Evolutionary conservation across 2,113 vertebrate species (phyloP), one percentile per base, ranked within the genome.

Genomic region (Clarias magur): DNA sequence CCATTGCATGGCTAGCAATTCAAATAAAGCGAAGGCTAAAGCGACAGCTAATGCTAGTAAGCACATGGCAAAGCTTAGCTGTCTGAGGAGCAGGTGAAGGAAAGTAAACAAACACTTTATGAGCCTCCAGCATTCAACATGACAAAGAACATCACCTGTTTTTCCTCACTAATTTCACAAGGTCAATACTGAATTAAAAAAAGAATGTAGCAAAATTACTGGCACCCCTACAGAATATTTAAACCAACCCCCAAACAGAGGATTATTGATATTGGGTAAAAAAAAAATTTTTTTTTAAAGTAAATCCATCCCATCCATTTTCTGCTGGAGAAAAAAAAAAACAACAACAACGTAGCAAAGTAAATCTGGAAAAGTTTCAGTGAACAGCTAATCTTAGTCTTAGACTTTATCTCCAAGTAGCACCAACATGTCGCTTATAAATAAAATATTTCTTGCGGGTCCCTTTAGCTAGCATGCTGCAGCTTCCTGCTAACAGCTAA

Each of bases 11-110:
- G n/a, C 72, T 10, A 80, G 83, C 59, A 63, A 63, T 73, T 38
- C 1, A 34, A 27, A 53, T 30, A 78, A 23, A 42, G 67, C 57
- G 34, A 11, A 72, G 67, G 67, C 67, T 17, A 17, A 85, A 78
- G 70, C 38, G 48, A 72, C 13, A 38, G 85, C 85, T 48, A 27
- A 86, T 78, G 86, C 80, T 82, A 82, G 68, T 16, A 82, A 56
- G 65, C 30, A 60, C 56, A 23, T n/a, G 53, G 82, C 48, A 59
- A 70, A 81, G 63, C 79, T 81, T 38, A 81, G 63, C 82, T n/a
- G 95, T 95, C 95, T 95, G 93, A 94, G 93, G 91, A 94, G 95
- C 57, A 85, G 89, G 90, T 67, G 88, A 92, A 93, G 93, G 88
- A 92, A 91, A 91, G 25, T 23, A 56, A 56, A 27, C 23, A 91